Evolutionary conservation across 2,113 vertebrate species (phyloP).

Genomic region (Zosterops pallidus): DNA sequence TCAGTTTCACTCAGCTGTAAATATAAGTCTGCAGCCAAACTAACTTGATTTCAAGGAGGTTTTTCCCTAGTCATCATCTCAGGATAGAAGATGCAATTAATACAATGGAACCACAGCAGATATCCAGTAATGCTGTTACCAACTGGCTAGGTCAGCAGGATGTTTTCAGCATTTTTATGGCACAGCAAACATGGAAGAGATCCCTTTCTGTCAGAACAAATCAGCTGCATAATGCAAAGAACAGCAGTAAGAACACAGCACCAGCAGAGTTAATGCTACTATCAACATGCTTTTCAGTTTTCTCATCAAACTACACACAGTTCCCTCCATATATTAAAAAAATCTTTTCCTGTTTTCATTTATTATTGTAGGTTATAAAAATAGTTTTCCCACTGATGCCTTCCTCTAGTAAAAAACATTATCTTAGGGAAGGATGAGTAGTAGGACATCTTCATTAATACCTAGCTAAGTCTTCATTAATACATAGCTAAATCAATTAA

Average conservation of each 20-base stretch:
- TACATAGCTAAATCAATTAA: conserved; percentile 47
- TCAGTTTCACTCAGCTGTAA: background rate
- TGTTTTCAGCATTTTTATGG: conserved; percentile 67
- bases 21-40: background rate
- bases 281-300: conserved; percentile 12
- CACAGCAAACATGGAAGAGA: conserved; percentile 27
- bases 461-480: conserved; percentile 32
- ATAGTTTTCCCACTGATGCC: background rate
- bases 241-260: background rate
- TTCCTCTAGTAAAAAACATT: background rate
- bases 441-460: conserved; percentile 60
- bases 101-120: background rate
- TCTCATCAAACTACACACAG: background rate
- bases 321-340: background rate
- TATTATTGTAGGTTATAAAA: background rate
- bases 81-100: conserved; percentile 20
- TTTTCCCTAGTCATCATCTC: background rate
- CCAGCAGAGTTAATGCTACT: conserved; percentile 14
- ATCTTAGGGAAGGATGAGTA: conserved; percentile 1
- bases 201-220: conserved; percentile 44
- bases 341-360: background rate
- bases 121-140: conserved; percentile 39
- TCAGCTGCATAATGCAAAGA: conserved; percentile 34
- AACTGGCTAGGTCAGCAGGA: conserved; percentile 56
- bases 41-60: background rate